A percentile compares a stretch with the other conserved stretches of the same genome.
These are phyloP conservation scores for Drosophila ercepeae DNA, from an alignment of 1,140 invertebrate species.

Conservation along the genomic window DNA sequence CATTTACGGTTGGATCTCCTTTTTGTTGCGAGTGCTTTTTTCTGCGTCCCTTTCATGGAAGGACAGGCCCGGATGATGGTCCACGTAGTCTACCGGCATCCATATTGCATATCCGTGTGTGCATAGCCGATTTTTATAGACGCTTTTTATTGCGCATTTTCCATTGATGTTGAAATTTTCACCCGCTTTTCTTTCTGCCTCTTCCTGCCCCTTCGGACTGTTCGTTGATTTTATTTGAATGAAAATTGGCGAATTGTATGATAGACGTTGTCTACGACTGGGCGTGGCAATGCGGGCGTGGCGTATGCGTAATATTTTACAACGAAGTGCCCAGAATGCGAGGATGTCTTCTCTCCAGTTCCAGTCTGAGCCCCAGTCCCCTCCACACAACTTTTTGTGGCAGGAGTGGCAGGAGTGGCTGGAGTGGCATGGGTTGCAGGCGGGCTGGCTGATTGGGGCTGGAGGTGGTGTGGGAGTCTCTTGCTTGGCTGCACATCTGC, in stretches of 20 bases:
- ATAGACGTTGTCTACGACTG: constrained; percentile 60
- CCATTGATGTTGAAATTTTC: constrained; percentile 77
- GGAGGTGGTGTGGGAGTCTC: constrained; percentile 1
- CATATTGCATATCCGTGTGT: constrained; percentile 70
- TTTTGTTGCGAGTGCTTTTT: not conserved
- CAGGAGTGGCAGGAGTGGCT: not conserved
- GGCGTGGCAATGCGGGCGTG: constrained; percentile 66
- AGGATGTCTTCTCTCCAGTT: constrained; percentile 11
- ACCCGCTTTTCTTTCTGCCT: constrained; percentile 40
- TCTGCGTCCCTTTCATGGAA: not conserved
- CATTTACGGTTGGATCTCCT: constrained; percentile 56
- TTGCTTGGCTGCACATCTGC: constrained; percentile 75
- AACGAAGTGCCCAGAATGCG: not conserved
- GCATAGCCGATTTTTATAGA: constrained; percentile 78
- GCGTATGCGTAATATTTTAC: constrained; percentile 76
- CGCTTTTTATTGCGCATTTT: constrained; percentile 79
- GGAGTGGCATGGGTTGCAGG: no score
- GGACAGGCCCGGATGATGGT: constrained; percentile 25
- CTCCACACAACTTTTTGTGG: not conserved
- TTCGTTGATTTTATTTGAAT: constrained; percentile 73
- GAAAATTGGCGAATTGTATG: constrained; percentile 81
- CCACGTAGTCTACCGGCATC: constrained; percentile 40
- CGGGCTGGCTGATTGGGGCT: constrained; percentile 19
- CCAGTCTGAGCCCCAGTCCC: not conserved
- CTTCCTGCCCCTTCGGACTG: not conserved